phyloP scores from a whole-genome alignment of 2,113 vertebrate genomes.

The Rissa tridactyla region DNA sequence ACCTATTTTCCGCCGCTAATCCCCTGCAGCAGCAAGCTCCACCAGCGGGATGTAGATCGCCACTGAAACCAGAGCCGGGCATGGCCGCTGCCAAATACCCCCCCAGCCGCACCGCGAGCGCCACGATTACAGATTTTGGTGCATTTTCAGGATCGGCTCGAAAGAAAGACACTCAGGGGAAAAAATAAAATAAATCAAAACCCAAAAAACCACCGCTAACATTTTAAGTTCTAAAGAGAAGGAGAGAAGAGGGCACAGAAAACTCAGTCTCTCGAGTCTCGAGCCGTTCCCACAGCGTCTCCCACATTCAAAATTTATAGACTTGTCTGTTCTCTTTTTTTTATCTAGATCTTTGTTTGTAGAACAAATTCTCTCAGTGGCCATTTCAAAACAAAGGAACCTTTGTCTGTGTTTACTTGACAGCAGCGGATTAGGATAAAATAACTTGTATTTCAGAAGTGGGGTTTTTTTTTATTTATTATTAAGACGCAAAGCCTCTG shows the following conservation, averaged over 20 bases:
- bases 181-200: not conserved
- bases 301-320: not conserved
- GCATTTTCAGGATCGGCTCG: not conserved
- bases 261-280: not conserved
- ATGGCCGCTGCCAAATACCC: not conserved
- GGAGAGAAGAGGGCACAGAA: not conserved
- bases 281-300: not conserved
- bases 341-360: conserved; percentile 4
- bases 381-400: conserved; percentile 32
- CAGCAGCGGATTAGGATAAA: conserved; percentile 31
- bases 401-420: conserved; percentile 32
- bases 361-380: not conserved
- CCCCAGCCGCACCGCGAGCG: not conserved
- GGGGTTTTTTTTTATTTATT: not conserved
- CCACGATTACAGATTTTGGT: not conserved
- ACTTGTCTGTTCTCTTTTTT: not conserved
- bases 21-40: not conserved
- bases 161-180: not conserved
- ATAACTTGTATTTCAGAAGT: conserved; percentile 32
- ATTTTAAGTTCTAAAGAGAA: not conserved
- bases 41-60: not conserved
- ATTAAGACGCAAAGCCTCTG: conserved; percentile 2
- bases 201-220: not conserved
- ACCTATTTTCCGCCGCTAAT: not conserved
- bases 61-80: not conserved